Evolutionary conservation across 37 sponge, comb jelly and placozoan genomes (phyloP), one percentile per base, ranked within the genome.

Genomic region (Mnemiopsis leidyi): DNA sequence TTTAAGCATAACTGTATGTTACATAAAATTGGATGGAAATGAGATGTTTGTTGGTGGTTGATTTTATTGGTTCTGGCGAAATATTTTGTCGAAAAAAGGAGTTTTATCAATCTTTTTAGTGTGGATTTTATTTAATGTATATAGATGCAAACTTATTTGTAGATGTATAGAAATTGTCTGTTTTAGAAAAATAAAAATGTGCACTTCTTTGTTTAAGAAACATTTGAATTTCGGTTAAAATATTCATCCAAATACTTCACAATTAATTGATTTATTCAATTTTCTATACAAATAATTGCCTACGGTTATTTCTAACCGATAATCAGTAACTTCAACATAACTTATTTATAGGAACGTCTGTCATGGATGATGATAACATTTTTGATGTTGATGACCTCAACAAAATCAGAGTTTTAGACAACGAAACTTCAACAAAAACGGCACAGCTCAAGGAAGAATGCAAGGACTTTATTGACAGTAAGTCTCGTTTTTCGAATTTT

Each of bases 381-480:
- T 95, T 96, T 31, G 93, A 95, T 83, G 95, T 96, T 73, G 98
- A 97, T 34, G 98, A 97, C 24, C 93, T 97, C 35, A 95, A 95
- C 33, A 97, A 97, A 83, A 94, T 97, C 23, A 82, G 98, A 48
- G 96, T 96, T 5, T 32, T 97, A 26, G 95, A 96, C 33, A 95
- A 94, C 0, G 94, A 95, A 32, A 69, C 93, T 1, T 94, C 95
- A 0, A 25, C 83, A 26, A 61, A 94, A 71, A 96, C 95, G 18
- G 35, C 90, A 9, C 95, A 96, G 39, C 93, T 97, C 40, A 97
- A 95, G 75, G 98, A 96, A 36, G 98, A 97, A 76, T 97, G 98
- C 94, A 97, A 97, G 68, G 96, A 97, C 9, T 97, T 97, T 69
- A 95, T 96, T 13, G 98, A 97, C 88, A 97, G 98, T 96, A 93